Evolutionary conservation across 2,888 invertebrate species (phyloP), one percentile per base, ranked within the genome.

Genomic region (Synanthedon andrenaeformis): DNA sequence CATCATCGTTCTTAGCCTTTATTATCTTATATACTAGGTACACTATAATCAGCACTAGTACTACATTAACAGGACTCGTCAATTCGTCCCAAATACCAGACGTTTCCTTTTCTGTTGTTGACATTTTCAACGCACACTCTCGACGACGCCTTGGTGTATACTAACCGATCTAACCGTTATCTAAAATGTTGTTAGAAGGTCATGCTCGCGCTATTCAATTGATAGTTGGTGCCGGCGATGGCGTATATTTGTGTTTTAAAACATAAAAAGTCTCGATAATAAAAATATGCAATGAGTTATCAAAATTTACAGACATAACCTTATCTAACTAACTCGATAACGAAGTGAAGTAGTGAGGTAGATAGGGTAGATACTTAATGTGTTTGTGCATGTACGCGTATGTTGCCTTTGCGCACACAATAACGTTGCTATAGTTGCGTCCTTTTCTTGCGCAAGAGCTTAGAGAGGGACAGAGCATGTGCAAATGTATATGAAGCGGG

Each of bases 11-110:
- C 67, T 85, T 82, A 35, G 82, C 83, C 76, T 80, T 86, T 63
- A 91, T 68, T 50, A 92, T 92, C 74, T 92, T 92, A 73, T 91
- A 92, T 35, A 92, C 67, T 60, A 92, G 87, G 70, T 81, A 85
- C 66, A 79, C 71, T 59, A 86, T 86, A 52, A 84, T 67, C 49
- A 72, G 72, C 55, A 86, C 70, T 56, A 86, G 66, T 51, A 79
- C 69, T 59, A 85, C 65, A 63, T 86, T 86, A 23, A 86, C 58
- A 23, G 86, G 86, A 62, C 84, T 84, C 58, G 76, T 80, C 49
- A 85, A 65, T 67, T 86, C 86, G 59, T 85, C 85, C 85, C 84
- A 86, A 64, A 80, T 71, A 52, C 72, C 76, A 54, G 72, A 60
- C 59, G 67, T 59, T 58, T 61, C 63, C 59, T 75, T 67, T 55